Conservation (phyloP, 2,888 invertebrate species). For the Rhaphigaster nebulosa region DNA sequence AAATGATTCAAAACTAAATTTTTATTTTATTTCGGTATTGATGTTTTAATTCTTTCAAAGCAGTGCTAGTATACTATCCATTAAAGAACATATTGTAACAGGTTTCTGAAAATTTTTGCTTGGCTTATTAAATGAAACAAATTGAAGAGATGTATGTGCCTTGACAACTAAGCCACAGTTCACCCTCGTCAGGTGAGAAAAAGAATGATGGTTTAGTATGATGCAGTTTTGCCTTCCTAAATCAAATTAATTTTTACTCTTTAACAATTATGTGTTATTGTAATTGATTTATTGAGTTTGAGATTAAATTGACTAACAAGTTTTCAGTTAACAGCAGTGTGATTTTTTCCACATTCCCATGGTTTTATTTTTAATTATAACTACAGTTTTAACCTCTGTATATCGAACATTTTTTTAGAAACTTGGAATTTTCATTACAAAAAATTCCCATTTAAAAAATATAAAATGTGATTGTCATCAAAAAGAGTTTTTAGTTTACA, state of each 20-base stretch:
- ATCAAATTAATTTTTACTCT: not conserved
- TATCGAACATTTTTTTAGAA: too few relatives aligned
- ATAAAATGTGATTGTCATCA: too few relatives aligned
- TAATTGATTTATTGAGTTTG: slow-evolving; percentile 25
- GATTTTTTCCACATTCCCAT: not conserved
- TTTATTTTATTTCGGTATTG: too few relatives aligned
- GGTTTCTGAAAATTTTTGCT: slow-evolving; percentile 35
- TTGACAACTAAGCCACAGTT: not conserved
- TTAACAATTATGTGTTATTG: not conserved
- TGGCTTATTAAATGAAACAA: not conserved
- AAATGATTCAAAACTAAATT: too few relatives aligned
- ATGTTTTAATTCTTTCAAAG: not conserved
- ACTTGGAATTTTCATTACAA: too few relatives aligned
- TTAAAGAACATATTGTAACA: slow-evolving; percentile 14
- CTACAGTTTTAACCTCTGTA: too few relatives aligned
- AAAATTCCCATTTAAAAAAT: too few relatives aligned
- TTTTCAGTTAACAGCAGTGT: not conserved
- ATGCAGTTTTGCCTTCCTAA: not conserved
- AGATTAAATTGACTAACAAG: not conserved
- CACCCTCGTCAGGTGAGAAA: not conserved
- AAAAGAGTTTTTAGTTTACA: too few relatives aligned
- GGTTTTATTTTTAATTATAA: not conserved
- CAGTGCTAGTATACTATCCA: not conserved
- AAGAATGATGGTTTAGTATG: slow-evolving; percentile 12
- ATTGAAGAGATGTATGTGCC: not conserved